Conservation (phyloP, 1,140 invertebrate species). For the Asobara japonica region DNA sequence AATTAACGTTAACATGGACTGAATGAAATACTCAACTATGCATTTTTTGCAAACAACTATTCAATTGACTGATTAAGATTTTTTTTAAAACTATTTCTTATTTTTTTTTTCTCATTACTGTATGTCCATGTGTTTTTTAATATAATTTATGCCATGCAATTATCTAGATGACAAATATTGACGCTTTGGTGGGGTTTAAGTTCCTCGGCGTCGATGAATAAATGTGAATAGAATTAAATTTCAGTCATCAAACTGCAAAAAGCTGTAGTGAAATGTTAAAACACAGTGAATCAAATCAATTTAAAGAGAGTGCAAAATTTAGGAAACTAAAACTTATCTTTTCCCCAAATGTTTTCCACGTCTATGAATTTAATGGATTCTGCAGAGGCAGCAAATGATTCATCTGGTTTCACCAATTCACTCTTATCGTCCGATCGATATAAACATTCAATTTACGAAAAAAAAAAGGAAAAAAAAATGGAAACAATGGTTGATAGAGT, state of each 20-base stretch:
- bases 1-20: conserved; percentile 7
- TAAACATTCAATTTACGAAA: conserved; percentile 24
- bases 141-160: conserved; percentile 16
- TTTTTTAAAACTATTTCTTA: conserved; percentile 19
- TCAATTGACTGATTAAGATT: conserved; percentile 20
- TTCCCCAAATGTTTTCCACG: no score
- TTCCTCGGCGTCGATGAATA: neutral
- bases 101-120: conserved; percentile 14
- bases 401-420: neutral
- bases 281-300: no score
- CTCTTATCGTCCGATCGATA: conserved; percentile 27
- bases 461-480: conserved; percentile 9
- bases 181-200: neutral
- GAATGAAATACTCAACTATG: conserved; percentile 13
- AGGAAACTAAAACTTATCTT: no score
- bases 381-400: no score
- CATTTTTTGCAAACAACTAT: neutral
- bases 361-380: no score
- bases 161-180: neutral
- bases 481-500: conserved; percentile 7
- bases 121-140: conserved; percentile 7
- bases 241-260: conserved; percentile 17
- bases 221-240: conserved; percentile 17
- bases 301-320: no score
- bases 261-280: no score